phyloP scores from a whole-genome alignment of 1,140 invertebrate species.

The Holotrichia oblita region DNA sequence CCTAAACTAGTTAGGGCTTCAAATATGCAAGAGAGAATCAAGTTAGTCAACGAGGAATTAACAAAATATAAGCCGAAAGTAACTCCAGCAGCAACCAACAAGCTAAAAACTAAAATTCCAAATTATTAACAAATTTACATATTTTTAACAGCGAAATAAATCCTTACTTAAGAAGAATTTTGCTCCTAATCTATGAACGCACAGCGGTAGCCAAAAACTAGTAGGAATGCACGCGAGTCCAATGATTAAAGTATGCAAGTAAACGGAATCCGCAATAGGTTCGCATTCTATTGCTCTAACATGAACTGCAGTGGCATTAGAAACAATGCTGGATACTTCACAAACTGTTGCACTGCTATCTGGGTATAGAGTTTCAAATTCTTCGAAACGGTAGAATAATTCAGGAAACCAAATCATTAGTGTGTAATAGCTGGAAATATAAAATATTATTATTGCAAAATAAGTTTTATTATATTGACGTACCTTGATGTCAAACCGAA shows the following conservation, averaged over 20 bases:
- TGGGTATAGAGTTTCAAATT: slow-evolving; percentile 71
- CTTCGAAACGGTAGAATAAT: slow-evolving; percentile 78
- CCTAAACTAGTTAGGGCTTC: slow-evolving; percentile 78
- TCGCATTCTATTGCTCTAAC: slow-evolving; percentile 66
- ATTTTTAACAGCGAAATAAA: neutral
- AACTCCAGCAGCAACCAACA: slow-evolving; percentile 76
- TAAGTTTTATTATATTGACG: slow-evolving; percentile 42
- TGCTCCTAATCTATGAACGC: slow-evolving; percentile 75
- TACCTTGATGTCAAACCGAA: slow-evolving; percentile 78
- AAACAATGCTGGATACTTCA: slow-evolving; percentile 71
- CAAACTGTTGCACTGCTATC: slow-evolving; percentile 73
- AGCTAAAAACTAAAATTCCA: slow-evolving; percentile 72
- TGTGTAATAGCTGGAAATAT: slow-evolving; percentile 75
- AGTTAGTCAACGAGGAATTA: slow-evolving; percentile 72
- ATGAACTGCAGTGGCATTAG: slow-evolving; percentile 44
- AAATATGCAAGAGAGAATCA: slow-evolving; percentile 78
- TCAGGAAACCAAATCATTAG: slow-evolving; percentile 88
- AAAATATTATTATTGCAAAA: slow-evolving; percentile 9
- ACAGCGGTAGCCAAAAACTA: slow-evolving; percentile 75
- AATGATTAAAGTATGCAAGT: slow-evolving; percentile 75
- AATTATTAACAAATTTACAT: neutral
- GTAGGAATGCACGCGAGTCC: slow-evolving; percentile 79
- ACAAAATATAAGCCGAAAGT: slow-evolving; percentile 81
- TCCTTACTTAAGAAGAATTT: slow-evolving; percentile 78
- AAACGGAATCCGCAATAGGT: slow-evolving; percentile 72